phyloP scores from a whole-genome alignment of 2,888 invertebrate species.

The Miltochrista miniata region DNA sequence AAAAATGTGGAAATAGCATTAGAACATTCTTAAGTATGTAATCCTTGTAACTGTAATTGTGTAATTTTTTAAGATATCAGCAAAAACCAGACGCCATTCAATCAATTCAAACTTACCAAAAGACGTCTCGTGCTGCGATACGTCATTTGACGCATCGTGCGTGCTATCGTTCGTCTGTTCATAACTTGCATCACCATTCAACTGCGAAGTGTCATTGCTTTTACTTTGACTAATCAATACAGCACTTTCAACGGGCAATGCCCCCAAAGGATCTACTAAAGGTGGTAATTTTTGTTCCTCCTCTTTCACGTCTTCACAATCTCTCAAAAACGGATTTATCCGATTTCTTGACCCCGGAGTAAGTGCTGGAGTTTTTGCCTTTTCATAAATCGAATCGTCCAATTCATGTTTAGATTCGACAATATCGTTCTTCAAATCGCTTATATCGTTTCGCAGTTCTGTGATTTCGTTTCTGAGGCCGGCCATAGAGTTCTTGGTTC shows the following conservation, averaged over 20 bases:
- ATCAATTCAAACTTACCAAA: slow-evolving; percentile 53
- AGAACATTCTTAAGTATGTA: too few relatives aligned
- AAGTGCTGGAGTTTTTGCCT: slow-evolving; percentile 68
- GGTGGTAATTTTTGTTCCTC: slow-evolving; percentile 40
- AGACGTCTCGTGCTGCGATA: slow-evolving; percentile 52
- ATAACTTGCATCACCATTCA: slow-evolving; percentile 57
- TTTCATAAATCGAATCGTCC: slow-evolving; percentile 67
- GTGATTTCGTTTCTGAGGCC: slow-evolving; percentile 75
- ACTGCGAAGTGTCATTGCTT: slow-evolving; percentile 46
- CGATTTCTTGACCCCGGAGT: slow-evolving; percentile 78
- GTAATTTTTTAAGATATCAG: too few relatives aligned
- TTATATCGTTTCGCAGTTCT: slow-evolving; percentile 73
- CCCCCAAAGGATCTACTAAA: slow-evolving; percentile 73
- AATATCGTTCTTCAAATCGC: slow-evolving; percentile 75
- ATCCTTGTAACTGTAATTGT: too few relatives aligned
- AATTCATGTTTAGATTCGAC: slow-evolving; percentile 76
- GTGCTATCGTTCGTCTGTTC: slow-evolving; percentile 10
- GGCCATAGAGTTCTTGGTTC: slow-evolving; percentile 69
- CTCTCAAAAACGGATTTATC: slow-evolving; percentile 85
- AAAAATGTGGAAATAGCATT: too few relatives aligned
- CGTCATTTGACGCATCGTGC: slow-evolving; percentile 18
- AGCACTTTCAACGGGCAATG: slow-evolving; percentile 71
- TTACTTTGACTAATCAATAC: slow-evolving; percentile 61
- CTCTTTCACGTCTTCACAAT: slow-evolving; percentile 69
- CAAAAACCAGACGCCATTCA: too few relatives aligned